Percentiles rank a stretch among this genome's conserved stretches.
Evolutionary conservation across 2,113 vertebrate species (phyloP).

Genomic region (Diadophis punctatus): DNA sequence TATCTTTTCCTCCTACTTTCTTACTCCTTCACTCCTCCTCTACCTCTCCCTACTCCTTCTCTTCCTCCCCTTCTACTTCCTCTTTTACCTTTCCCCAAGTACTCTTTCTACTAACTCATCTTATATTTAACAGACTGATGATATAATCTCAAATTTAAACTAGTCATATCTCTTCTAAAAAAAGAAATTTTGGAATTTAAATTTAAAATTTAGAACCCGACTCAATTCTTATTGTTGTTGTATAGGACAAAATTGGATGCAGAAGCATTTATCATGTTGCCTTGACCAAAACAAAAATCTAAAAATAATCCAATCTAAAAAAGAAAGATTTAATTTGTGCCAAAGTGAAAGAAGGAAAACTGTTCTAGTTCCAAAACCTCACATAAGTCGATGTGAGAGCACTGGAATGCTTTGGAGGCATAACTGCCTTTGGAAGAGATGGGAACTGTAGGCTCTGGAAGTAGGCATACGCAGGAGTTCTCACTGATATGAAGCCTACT

Average conservation of each 20-base stretch:
- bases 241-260: not conserved
- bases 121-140: no score
- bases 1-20: no score
- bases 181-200: no score
- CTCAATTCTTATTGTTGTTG: not conserved
- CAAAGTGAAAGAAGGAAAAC: not conserved
- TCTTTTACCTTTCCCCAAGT: no score
- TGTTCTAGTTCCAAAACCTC: not conserved
- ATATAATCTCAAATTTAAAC: no score
- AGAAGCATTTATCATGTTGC: not conserved
- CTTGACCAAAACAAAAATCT: not conserved
- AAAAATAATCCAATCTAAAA: not conserved
- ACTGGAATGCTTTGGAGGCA: not conserved
- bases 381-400: not conserved
- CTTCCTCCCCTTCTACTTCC: no score
- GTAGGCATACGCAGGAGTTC: not conserved
- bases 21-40: no score
- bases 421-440: not conserved
- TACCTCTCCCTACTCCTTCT: no score
- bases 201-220: no score
- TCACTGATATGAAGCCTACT: not conserved
- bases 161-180: no score
- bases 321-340: not conserved
- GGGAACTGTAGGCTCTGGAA: not conserved
- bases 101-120: no score